These are phyloP conservation scores for Drosophila antonietae DNA, from an alignment of 2,888 invertebrate species.

Conservation along the genomic window DNA sequence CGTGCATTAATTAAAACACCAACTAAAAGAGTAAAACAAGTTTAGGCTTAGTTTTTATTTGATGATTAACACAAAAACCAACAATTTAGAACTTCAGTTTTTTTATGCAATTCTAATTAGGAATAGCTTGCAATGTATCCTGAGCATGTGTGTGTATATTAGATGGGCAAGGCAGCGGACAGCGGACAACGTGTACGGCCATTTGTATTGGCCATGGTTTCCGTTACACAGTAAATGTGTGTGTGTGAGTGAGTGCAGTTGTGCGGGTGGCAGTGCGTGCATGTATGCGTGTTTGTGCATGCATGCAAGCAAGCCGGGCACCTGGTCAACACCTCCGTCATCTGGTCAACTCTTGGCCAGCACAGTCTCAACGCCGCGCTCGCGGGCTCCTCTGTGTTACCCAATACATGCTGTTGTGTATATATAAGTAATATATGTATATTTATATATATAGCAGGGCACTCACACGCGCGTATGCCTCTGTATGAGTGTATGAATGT, in stretches of 20 bases:
- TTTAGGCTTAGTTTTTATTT: slow-evolving; percentile 42
- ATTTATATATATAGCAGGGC: slow-evolving; percentile 27
- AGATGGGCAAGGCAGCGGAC: slow-evolving; percentile 18
- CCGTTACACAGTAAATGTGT: slow-evolving; percentile 57
- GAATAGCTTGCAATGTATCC: slow-evolving; percentile 27
- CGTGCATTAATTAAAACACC: slow-evolving; percentile 68
- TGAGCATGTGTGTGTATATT: slow-evolving; percentile 1
- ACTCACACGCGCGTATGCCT: slow-evolving; percentile 29
- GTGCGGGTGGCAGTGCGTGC: slow-evolving; percentile 30
- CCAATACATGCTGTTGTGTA: slow-evolving; percentile 63
- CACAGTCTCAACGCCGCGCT: slow-evolving; percentile 34
- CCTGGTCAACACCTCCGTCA: slow-evolving; percentile 53
- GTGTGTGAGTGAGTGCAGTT: slow-evolving; percentile 26
- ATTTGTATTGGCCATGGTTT: slow-evolving; percentile 52
- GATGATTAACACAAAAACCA: slow-evolving; percentile 16
- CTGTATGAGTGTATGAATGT: slow-evolving; percentile 23
- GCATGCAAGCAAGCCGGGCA: slow-evolving; percentile 68
- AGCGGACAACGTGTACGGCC: slow-evolving; percentile 64
- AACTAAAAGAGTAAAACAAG: slow-evolving; percentile 45
- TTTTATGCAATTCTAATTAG: slow-evolving; percentile 43
- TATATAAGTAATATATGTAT: slow-evolving; percentile 31
- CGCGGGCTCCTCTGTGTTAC: slow-evolving; percentile 59
- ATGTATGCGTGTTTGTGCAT: slow-evolving; percentile 24
- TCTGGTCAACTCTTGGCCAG: slow-evolving; percentile 56
- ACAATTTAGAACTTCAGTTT: slow-evolving; percentile 6